These are phyloP conservation scores for Monodelphis domestica DNA, from an alignment of 2,797 vertebrate genomes.

Conservation along the genomic window DNA sequence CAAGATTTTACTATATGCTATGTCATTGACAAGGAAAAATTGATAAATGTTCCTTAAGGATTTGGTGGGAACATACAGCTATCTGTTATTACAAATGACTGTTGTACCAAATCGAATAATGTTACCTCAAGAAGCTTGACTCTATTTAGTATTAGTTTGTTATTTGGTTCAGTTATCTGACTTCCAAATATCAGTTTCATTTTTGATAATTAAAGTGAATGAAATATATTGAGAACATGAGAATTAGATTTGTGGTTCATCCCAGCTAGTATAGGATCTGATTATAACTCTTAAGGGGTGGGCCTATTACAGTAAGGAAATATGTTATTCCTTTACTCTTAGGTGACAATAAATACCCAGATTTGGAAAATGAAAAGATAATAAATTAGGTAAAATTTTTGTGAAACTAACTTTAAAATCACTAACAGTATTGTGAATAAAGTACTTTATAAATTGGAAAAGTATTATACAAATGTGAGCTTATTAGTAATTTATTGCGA, in stretches of 20 bases:
- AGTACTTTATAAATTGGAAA: background rate
- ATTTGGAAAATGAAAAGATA: background rate
- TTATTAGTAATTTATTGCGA: background rate
- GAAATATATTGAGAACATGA: background rate
- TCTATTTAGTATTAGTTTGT: background rate
- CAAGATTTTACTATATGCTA: slow-evolving; percentile 1
- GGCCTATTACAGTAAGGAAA: background rate
- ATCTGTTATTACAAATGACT: background rate
- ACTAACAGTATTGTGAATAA: background rate
- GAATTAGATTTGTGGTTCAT: background rate
- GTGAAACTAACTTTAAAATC: background rate
- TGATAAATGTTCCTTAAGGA: slow-evolving; percentile 37
- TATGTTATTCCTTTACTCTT: background rate
- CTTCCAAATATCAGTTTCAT: slow-evolving; percentile 3
- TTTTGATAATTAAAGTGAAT: background rate
- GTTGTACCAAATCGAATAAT: background rate
- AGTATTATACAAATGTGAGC: background rate
- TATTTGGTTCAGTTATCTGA: slow-evolving; percentile 49
- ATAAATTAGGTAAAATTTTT: background rate
- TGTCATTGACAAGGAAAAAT: slow-evolving; percentile 5
- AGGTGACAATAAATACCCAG: background rate
- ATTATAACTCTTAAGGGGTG: background rate
- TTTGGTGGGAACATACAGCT: background rate
- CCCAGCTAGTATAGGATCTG: background rate
- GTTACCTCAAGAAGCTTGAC: background rate